These are phyloP conservation scores for Steinernema khuongi DNA, from an alignment of 1,140 invertebrate species.

Conservation along the genomic window DNA sequence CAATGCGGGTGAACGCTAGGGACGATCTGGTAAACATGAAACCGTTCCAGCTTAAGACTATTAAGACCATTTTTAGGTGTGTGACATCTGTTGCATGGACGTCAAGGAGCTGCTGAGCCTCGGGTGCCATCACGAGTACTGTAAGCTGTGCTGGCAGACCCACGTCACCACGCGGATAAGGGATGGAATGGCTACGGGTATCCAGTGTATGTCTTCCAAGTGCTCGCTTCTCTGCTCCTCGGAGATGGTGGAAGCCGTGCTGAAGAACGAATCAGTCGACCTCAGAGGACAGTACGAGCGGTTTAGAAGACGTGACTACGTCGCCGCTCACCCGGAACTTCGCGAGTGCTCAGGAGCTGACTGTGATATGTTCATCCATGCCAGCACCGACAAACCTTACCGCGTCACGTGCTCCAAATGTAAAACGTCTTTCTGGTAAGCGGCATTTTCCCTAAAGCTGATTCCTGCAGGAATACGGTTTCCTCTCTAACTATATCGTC, in stretches of 20 bases:
- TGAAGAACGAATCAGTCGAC: constrained; percentile 68
- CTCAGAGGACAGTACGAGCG: constrained; percentile 85
- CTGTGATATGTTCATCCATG: constrained; percentile 78
- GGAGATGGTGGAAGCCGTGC: constrained; percentile 82
- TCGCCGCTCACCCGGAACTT: constrained; percentile 67
- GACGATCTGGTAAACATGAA: not conserved
- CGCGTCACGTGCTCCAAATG: constrained; percentile 72
- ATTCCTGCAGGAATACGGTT: not conserved
- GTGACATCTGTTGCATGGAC: not conserved
- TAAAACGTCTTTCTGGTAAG: constrained; percentile 75
- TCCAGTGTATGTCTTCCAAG: constrained; percentile 89
- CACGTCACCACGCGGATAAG: not conserved
- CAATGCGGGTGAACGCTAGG: not conserved
- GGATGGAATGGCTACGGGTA: constrained; percentile 59
- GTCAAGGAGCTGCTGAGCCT: not conserved
- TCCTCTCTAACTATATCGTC: not conserved
- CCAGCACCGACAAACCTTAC: constrained; percentile 74
- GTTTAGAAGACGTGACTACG: constrained; percentile 89
- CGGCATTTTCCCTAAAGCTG: constrained; percentile 36
- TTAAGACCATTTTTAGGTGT: too few species aligned
- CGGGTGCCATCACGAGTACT: not conserved
- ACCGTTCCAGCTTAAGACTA: too few species aligned
- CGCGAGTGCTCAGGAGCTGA: constrained; percentile 90
- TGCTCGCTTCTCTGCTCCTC: constrained; percentile 86
- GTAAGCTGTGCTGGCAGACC: not conserved